Evolutionary conservation across 1,140 invertebrate species (phyloP).

Genomic region (Phymorhynchus buccinoides): DNA sequence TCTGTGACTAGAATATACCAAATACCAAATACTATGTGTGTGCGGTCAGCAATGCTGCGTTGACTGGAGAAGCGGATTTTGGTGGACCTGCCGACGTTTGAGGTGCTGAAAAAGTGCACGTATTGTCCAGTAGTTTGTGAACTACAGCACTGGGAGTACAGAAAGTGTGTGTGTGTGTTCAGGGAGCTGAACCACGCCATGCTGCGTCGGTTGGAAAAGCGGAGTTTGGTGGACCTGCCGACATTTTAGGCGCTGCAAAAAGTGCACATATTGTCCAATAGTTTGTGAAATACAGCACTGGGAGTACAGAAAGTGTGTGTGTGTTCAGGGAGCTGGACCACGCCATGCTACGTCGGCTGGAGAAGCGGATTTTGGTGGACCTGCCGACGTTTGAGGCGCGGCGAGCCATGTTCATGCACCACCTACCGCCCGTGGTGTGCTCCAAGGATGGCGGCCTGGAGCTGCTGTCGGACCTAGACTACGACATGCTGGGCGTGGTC

Average conservation of each 20-base stretch:
- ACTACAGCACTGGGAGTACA: too few relatives aligned
- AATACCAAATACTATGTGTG: too few relatives aligned
- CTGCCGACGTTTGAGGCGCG: constrained; percentile 82
- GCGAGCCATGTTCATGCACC: constrained; percentile 79
- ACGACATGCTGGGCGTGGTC: constrained; percentile 76
- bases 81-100: constrained; percentile 82
- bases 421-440: constrained; percentile 74
- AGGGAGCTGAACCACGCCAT: constrained; percentile 2
- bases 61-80: constrained; percentile 91
- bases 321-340: constrained; percentile 86
- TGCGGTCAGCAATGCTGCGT: constrained; percentile 89
- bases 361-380: constrained; percentile 88
- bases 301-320: too few relatives aligned
- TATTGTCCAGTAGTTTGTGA: too few relatives aligned
- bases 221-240: constrained; percentile 87
- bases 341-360: constrained; percentile 88
- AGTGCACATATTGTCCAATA: too few relatives aligned
- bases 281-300: too few relatives aligned
- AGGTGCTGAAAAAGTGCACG: too few relatives aligned
- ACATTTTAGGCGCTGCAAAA: constrained; percentile 77
- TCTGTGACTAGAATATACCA: too few relatives aligned
- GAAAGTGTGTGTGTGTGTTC: background rate
- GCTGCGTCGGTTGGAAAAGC: constrained; percentile 81
- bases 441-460: constrained; percentile 72
- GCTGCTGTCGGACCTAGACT: constrained; percentile 75